Evolutionary conservation across 2,113 vertebrate genomes (phyloP).

Genomic region (Blennius ocellaris): DNA sequence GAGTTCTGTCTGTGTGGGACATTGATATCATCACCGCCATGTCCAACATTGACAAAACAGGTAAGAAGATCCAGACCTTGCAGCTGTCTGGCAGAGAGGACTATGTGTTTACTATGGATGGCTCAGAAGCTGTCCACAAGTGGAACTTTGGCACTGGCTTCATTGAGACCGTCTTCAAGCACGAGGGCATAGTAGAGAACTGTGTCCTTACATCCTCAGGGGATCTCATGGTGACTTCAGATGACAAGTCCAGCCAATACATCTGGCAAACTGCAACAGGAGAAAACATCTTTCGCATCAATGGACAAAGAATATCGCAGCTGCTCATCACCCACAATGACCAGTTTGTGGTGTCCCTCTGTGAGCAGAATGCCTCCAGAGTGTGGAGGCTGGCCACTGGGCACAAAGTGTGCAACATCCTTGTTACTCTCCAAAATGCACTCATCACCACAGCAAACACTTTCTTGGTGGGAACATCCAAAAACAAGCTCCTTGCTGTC

Average conservation of each 20-base stretch:
- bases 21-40: slow-evolving; percentile 99
- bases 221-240: slow-evolving; percentile 96
- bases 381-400: slow-evolving; percentile 97
- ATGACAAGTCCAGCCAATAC: slow-evolving; percentile 96
- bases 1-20: slow-evolving; percentile 97
- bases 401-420: slow-evolving; percentile 97
- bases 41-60: slow-evolving; percentile 99
- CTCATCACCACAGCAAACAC: slow-evolving; percentile 97
- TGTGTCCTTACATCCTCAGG: slow-evolving; percentile 95
- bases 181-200: slow-evolving; percentile 96
- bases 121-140: slow-evolving; percentile 95
- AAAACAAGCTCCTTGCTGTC: slow-evolving; percentile 96
- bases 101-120: slow-evolving; percentile 95
- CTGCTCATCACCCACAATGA: slow-evolving; percentile 98
- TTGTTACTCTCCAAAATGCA: slow-evolving; percentile 96
- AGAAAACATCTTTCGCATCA: slow-evolving; percentile 97
- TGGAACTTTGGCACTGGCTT: slow-evolving; percentile 98
- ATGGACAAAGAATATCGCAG: slow-evolving; percentile 95
- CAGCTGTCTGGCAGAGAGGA: slow-evolving; percentile 93
- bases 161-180: slow-evolving; percentile 96
- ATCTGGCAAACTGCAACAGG: slow-evolving; percentile 95
- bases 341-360: slow-evolving; percentile 98
- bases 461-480: slow-evolving; percentile 93
- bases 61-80: slow-evolving; percentile 92
- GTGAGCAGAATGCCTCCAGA: slow-evolving; percentile 95